These are phyloP conservation scores for Chlorops oryzae DNA, from an alignment of 1,140 invertebrate genomes.

Conservation along the genomic window DNA sequence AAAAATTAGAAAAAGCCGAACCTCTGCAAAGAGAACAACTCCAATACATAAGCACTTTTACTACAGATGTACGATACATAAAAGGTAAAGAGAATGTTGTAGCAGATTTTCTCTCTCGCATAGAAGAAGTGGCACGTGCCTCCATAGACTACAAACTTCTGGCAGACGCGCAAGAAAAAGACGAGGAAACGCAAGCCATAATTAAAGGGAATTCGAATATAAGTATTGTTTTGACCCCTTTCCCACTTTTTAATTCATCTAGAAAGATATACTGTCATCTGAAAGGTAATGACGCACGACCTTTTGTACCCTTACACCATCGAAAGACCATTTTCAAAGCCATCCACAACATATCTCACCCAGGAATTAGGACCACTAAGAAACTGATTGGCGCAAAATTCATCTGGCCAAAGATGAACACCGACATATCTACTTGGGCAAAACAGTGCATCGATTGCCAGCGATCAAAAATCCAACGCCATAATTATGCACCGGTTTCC, in stretches of 20 bases:
- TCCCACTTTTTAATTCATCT: too few relatives aligned
- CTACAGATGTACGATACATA: conserved; percentile 31
- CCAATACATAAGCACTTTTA: conserved; percentile 30
- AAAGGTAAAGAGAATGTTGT: conserved; percentile 25
- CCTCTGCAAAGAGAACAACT: conserved; percentile 30
- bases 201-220: too few relatives aligned
- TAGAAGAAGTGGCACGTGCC: too few relatives aligned
- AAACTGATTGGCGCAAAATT: neutral
- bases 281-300: conserved; percentile 11
- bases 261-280: too few relatives aligned
- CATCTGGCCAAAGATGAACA: neutral
- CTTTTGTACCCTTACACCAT: neutral
- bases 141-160: too few relatives aligned
- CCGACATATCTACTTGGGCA: neutral
- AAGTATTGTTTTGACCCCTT: too few relatives aligned
- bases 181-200: too few relatives aligned
- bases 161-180: too few relatives aligned
- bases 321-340: neutral
- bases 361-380: neutral
- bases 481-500: neutral
- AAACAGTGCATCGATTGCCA: neutral
- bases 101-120: conserved; percentile 23
- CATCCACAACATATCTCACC: neutral
- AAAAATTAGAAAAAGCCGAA: conserved; percentile 11
- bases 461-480: neutral